A percentile compares a stretch with the other conserved stretches of the same genome.
These are phyloP conservation scores for Larimichthys crocea DNA, from an alignment of 2,113 vertebrate species.

Conservation along the genomic window DNA sequence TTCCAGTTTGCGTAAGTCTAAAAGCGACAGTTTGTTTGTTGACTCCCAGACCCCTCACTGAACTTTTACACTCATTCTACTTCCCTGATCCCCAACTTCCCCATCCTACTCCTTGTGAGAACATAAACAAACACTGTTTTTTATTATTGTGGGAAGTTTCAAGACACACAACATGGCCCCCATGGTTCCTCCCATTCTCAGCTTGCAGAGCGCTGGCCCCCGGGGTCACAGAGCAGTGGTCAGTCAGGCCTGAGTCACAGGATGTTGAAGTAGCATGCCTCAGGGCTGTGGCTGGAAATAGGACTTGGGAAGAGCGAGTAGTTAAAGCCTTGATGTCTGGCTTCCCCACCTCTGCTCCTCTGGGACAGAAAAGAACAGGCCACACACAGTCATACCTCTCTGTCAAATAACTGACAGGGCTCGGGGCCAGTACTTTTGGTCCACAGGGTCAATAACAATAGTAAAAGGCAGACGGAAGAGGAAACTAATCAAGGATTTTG, in stretches of 20 bases:
- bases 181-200: constrained; percentile 46
- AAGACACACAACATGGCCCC: constrained; percentile 46
- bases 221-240: constrained; percentile 53
- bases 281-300: constrained; percentile 58
- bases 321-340: constrained; percentile 47
- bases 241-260: constrained; percentile 59
- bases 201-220: not conserved
- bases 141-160: constrained; percentile 63
- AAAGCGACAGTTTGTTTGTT: constrained; percentile 62
- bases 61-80: constrained; percentile 63
- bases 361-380: constrained; percentile 38
- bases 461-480: constrained; percentile 35
- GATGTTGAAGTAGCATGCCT: constrained; percentile 61
- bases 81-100: constrained; percentile 51
- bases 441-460: constrained; percentile 54
- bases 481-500: constrained; percentile 56
- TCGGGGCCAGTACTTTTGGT: constrained; percentile 8
- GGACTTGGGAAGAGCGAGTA: constrained; percentile 49
- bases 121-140: constrained; percentile 72
- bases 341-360: constrained; percentile 36
- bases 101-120: constrained; percentile 59
- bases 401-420: constrained; percentile 51
- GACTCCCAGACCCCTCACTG: constrained; percentile 56
- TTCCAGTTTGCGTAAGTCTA: constrained; percentile 45
- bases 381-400: constrained; percentile 39